Base-by-base conservation (phyloP, 2,797 vertebrate genomes). In the Sarcoramphus papa region DNA sequence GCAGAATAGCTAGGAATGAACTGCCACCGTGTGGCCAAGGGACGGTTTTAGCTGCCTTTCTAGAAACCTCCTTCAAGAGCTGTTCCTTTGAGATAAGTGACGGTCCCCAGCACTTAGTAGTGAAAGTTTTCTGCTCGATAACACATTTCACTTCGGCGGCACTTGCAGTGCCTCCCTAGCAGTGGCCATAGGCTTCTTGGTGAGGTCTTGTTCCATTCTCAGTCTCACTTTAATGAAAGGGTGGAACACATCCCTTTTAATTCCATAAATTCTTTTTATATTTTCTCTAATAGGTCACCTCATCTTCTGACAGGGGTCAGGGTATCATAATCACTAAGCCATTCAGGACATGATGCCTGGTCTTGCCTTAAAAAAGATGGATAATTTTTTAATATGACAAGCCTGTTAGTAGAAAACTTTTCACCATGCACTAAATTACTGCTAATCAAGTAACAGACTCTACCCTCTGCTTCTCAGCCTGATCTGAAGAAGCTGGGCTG, bases 21-120 rank as follows among this genome's bases (percentile, higher is more conserved):
- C 97, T 95, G 97, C 97, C 98, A 98, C 92, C 97, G 9, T 97
- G 98, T 98, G 98, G 96, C 83, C 93, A 78, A 74, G 50, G 12
- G 12, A 15, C 22, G 75, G 48, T 62, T 85, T 85, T 45, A 82
- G 15, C 62, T 59, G 6, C 43, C 6, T 90, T 87, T 87, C 80
- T 40, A 72, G 63, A 93, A 93, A 93, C 37, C 50, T 70, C 54
- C 48, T 47, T 21, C 81, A 56, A 69, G 57, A 83, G 18, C 40
- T 56, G 43, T 7, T 67, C 14, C 62, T 45, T 30, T 57, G 13
- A 59, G 28, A 9, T 24, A 60, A 63, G 40, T 57, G 43, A n/a
- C 54, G 27, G 20, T 12, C 18, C 24, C 40, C 37, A 75, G 40
- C 13, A 54, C 14, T 18, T 37, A 11, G 10, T 18, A 31, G 10